phyloP scores from a whole-genome alignment of 2,888 invertebrate species.

The Drosophila pullipes region DNA sequence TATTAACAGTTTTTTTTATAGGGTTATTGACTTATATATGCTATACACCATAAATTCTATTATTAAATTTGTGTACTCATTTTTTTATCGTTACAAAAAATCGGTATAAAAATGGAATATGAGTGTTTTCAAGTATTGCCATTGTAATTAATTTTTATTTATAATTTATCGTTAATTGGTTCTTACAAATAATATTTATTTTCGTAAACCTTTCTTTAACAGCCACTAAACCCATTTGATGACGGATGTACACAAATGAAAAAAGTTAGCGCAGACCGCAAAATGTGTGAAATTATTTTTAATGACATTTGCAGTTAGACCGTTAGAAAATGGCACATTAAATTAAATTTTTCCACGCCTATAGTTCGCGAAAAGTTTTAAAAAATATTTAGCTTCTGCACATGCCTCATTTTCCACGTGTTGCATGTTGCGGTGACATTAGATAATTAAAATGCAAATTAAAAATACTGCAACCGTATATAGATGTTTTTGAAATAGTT shows the following conservation, averaged over 20 bases:
- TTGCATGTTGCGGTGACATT: conserved; percentile 59
- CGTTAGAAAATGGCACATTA: conserved; percentile 39
- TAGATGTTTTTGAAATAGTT: conserved; percentile 14
- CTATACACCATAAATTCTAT: neutral
- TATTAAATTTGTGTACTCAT: neutral
- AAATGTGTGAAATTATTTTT: conserved; percentile 36
- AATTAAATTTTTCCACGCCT: conserved; percentile 37
- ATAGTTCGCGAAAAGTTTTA: conserved; percentile 3
- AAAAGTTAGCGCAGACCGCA: conserved; percentile 17
- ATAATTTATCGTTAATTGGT: neutral
- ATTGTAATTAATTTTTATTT: neutral
- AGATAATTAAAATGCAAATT: conserved; percentile 38
- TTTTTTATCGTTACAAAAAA: neutral
- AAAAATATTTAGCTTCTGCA: conserved; percentile 32
- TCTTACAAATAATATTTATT: neutral
- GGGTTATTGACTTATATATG: neutral
- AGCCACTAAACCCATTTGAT: neutral
- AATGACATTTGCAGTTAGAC: conserved; percentile 41
- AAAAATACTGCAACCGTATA: neutral
- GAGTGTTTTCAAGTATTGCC: neutral
- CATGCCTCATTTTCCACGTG: conserved; percentile 53
- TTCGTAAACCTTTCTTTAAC: too few species aligned
- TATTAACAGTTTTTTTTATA: neutral
- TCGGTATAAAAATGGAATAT: neutral
- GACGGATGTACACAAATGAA: neutral